These are phyloP conservation scores for Xestia ashworthii DNA, from an alignment of 2,888 invertebrate genomes.

Conservation along the genomic window DNA sequence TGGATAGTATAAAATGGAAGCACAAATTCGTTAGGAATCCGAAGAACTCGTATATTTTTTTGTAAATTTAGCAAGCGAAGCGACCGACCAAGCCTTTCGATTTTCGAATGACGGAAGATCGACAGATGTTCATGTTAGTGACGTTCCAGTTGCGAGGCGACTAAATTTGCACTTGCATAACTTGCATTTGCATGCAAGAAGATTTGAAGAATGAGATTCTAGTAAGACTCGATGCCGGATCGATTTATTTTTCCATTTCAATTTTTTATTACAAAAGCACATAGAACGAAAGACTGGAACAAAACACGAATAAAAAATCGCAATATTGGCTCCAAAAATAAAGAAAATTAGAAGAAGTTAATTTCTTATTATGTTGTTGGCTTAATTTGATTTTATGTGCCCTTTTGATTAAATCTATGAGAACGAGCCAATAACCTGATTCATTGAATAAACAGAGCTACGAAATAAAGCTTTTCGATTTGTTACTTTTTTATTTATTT, in stretches of 20 bases:
- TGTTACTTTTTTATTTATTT: not conserved
- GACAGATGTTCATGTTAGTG: constrained; percentile 47
- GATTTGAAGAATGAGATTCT: constrained; percentile 6
- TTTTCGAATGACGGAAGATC: constrained; percentile 58
- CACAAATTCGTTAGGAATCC: constrained; percentile 30
- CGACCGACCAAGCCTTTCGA: constrained; percentile 56
- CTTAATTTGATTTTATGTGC: not conserved
- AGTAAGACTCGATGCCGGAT: not conserved
- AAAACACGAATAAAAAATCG: too few species aligned
- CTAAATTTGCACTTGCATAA: constrained; percentile 3
- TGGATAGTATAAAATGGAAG: constrained; percentile 33
- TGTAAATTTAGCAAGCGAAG: constrained; percentile 38
- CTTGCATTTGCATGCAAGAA: not conserved
- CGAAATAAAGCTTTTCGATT: not conserved
- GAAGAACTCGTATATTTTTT: constrained; percentile 41
- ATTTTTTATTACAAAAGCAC: not conserved
- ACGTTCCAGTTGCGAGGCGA: constrained; percentile 23
- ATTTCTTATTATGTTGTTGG: not conserved
- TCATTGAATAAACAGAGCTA: not conserved
- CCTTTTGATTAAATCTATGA: not conserved
- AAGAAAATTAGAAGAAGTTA: not conserved
- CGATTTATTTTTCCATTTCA: not conserved
- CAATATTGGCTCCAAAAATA: not conserved
- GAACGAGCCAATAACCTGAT: not conserved
- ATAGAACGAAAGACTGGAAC: not conserved